Percentiles rank a stretch among this genome's conserved stretches.
Evolutionary conservation across 2,888 invertebrate species (phyloP).

Genomic region (Eumerus sabulonum): DNA sequence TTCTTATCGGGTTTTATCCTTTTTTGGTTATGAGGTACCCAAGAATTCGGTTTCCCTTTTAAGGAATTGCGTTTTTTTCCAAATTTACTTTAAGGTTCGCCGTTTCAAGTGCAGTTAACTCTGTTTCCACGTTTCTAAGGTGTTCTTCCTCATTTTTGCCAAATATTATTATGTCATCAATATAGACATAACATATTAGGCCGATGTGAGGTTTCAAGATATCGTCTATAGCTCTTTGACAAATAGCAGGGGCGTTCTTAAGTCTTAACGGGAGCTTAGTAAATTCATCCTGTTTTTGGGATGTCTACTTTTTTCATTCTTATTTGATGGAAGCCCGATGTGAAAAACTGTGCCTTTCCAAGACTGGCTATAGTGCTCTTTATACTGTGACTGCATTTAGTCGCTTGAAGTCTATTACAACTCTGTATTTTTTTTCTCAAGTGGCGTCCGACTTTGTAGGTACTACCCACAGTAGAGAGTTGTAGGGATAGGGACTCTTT

Average conservation of each 20-base stretch:
- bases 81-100: no score
- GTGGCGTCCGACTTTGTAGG: neutral
- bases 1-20: no score
- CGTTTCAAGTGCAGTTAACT: neutral
- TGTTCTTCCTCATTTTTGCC: conserved; percentile 2
- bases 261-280: conserved; percentile 1
- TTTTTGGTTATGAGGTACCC: no score
- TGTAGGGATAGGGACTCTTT: neutral
- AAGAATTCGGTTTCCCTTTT: no score
- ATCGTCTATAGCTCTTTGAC: conserved; percentile 26
- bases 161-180: conserved; percentile 20
- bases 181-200: conserved; percentile 9
- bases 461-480: neutral
- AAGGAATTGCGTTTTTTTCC: no score
- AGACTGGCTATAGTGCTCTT: neutral
- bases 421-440: neutral
- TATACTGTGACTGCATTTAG: neutral
- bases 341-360: neutral
- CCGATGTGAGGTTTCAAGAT: conserved; percentile 9
- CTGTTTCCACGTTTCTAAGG: neutral
- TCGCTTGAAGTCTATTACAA: neutral
- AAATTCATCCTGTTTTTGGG: neutral
- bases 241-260: conserved; percentile 23
- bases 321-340: neutral
- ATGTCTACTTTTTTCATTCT: neutral